These are phyloP conservation scores for Monomorium pharaonis DNA, from an alignment of 1,140 invertebrate species.

Conservation along the genomic window DNA sequence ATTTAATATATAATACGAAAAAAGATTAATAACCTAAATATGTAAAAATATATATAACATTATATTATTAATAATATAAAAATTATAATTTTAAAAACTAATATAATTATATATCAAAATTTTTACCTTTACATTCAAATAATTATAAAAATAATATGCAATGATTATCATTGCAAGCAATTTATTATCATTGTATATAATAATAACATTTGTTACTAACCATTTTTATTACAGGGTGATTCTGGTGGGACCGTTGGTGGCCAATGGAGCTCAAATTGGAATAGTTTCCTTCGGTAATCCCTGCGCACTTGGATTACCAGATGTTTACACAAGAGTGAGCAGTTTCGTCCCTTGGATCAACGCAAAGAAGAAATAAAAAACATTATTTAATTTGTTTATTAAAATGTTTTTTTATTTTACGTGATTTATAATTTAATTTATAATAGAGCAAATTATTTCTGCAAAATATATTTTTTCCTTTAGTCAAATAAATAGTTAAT, in stretches of 20 bases:
- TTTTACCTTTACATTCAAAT: not conserved
- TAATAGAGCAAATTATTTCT: not conserved
- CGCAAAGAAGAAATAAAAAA: not conserved
- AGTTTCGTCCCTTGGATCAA: conserved; percentile 81
- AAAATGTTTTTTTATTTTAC: not conserved
- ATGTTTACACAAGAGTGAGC: conserved; percentile 86
- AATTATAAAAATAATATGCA: not conserved
- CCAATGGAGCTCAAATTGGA: conserved; percentile 81
- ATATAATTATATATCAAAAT: not conserved
- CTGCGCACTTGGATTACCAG: conserved; percentile 87
- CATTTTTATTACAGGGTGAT: conserved; percentile 55
- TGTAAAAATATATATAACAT: too few relatives aligned
- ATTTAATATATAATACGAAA: not conserved
- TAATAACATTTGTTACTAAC: not conserved
- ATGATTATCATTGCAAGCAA: not conserved
- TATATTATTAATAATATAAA: too few relatives aligned
- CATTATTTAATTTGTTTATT: not conserved
- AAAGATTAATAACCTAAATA: not conserved
- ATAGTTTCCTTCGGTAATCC: conserved; percentile 88
- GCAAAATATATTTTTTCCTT: not conserved
- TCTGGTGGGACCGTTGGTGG: conserved; percentile 84
- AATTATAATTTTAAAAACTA: too few relatives aligned
- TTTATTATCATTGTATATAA: not conserved
- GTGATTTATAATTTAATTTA: not conserved
- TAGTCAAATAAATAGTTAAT: too few relatives aligned